Percentiles rank a stretch among this genome's conserved stretches.
phyloP scores from a whole-genome alignment of 2,797 vertebrate genomes.

The Rallus crepitans region DNA sequence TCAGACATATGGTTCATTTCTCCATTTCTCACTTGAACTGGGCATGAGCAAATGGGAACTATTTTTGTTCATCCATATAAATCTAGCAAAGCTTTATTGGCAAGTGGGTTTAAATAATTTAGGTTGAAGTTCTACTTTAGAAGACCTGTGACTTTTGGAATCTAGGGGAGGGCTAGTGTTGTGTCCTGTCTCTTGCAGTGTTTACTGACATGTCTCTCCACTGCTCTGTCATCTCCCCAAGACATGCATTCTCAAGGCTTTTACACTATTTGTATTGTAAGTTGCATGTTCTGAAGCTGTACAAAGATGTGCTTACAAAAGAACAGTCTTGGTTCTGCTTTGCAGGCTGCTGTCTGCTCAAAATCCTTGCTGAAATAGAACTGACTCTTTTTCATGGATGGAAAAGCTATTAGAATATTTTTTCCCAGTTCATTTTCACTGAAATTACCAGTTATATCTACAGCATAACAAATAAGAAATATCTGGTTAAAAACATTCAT shows the following conservation, averaged over 20 bases:
- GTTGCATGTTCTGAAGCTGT: neutral
- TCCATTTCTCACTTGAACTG: neutral
- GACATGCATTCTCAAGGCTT: neutral
- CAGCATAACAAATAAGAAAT: neutral
- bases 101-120: neutral
- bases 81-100: neutral
- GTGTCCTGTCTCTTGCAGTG: neutral
- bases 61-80: neutral
- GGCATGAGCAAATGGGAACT: neutral
- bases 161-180: accelerated
- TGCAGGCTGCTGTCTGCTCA: neutral
- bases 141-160: neutral
- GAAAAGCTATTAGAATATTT: neutral
- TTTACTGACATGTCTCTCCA: neutral
- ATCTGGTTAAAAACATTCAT: neutral
- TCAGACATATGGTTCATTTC: neutral
- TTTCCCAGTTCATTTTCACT: neutral
- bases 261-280: neutral
- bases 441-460: neutral
- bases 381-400: neutral
- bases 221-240: neutral
- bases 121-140: neutral
- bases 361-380: neutral
- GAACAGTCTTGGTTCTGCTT: neutral
- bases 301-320: neutral